These are phyloP conservation scores for Premnoplex brunnescens DNA, from an alignment of 2,797 vertebrate species.

Conservation along the genomic window DNA sequence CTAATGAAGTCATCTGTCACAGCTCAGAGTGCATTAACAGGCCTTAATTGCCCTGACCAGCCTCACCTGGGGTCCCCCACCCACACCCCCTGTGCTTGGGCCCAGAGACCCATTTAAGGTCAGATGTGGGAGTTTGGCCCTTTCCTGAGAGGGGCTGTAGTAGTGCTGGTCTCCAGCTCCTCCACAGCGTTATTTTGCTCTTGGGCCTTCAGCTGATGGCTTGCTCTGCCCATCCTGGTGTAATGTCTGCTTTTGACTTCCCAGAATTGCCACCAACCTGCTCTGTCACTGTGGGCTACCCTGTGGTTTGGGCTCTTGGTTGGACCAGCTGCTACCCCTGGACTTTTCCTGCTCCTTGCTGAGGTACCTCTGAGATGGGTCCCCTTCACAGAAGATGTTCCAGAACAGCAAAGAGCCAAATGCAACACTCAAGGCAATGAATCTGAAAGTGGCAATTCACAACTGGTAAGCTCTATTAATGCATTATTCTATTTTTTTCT, in stretches of 20 bases:
- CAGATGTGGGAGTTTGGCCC: accelerated
- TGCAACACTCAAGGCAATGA: accelerated
- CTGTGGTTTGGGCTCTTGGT: neutral
- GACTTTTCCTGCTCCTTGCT: neutral
- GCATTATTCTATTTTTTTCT: neutral
- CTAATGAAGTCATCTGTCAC: neutral
- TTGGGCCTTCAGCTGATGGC: accelerated
- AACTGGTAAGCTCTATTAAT: neutral
- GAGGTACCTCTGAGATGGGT: neutral
- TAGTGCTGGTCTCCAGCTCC: accelerated
- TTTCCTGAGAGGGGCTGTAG: accelerated
- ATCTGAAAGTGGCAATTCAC: neutral
- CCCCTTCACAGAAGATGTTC: neutral
- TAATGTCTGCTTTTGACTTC: accelerated
- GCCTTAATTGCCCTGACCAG: neutral
- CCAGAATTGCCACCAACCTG: accelerated
- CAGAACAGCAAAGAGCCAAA: neutral
- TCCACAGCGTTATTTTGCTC: accelerated
- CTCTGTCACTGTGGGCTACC: accelerated
- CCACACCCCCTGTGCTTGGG: accelerated
- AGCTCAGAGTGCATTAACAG: neutral
- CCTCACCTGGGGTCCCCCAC: neutral
- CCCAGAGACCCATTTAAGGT: neutral
- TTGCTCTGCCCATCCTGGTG: accelerated
- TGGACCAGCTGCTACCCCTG: neutral